Base-by-base conservation (phyloP, 30 jellyfish, hydroid and myxozoan genomes). In the Chironex yamaguchii region DNA sequence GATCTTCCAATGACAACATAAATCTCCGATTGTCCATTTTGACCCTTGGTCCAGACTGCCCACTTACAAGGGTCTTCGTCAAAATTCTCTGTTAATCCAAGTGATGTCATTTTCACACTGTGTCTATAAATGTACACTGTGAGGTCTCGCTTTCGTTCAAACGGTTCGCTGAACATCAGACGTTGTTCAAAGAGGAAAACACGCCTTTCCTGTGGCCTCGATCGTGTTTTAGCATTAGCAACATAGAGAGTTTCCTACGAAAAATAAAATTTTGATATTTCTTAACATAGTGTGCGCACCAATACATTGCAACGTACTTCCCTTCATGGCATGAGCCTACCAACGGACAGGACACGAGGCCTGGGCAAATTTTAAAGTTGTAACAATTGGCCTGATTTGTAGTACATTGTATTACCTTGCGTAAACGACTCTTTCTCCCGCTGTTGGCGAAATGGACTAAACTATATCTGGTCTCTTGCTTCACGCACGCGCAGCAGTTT, bases 11-110 rank as follows among this genome's bases (percentile, higher is more conserved):
- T 68, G 63, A 94, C 26, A 62, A 94, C 88, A 66, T 79, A 94
- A 68, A 94, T 71, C 52, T 93, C 97, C 12, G 98, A 93, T 49
- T 82, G 67, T 34, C 93, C 95, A 72, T 79, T 81, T 17, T 83
- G 91, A 36, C 66, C 80, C 33, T 89, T 88, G 28, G 97, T 82
- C 99, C 99, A 94, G 24, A 94, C 85, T 0, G 97, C 99, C 21
- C 82, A 81, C 64, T 85, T 82, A 52, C 94, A 90, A 9, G 96
- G 95, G 66, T 94, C 99, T 50, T 94, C 99, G 77, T 94, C 99
- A 67, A 58, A 54, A 81, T 77, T 71, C 32, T 81, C 95, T 6
- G 97, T 94, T 62, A 94, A 36, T 14, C 99, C 99, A 13, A 94
- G 75, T 0, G 91, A 72, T 70, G 84, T 83, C 73, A 96, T 91